Percentiles rank a stretch among this genome's conserved stretches.
Evolutionary conservation across 2,113 vertebrate species (phyloP).

Genomic region (Mormyrus iriodes): DNA sequence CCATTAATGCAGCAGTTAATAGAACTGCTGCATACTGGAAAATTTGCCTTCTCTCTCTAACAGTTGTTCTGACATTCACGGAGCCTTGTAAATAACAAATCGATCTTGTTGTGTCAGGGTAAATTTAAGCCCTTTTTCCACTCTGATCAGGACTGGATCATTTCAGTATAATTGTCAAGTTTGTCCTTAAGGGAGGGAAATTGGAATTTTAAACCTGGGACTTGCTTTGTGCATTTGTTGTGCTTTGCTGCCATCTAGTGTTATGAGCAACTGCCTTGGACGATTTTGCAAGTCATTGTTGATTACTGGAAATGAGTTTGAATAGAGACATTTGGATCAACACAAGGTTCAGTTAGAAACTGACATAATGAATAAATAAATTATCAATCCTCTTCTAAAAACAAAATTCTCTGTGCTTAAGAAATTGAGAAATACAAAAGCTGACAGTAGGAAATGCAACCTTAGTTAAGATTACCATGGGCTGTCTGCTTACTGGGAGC

Average conservation of each 20-base stretch:
- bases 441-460: neutral
- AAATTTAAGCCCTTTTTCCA: neutral
- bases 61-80: neutral
- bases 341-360: neutral
- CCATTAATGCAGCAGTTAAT: neutral
- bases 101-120: neutral
- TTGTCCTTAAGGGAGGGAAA: neutral
- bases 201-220: neutral
- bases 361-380: neutral
- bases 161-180: neutral
- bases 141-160: neutral
- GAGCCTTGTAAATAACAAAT: neutral
- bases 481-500: neutral
- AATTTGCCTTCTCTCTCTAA: constrained; percentile 7
- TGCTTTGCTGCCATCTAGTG: constrained; percentile 1
- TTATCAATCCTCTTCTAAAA: neutral
- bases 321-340: neutral
- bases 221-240: neutral
- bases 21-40: neutral
- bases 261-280: neutral
- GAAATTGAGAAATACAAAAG: neutral
- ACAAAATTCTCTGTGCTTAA: neutral
- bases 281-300: neutral
- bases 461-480: neutral
- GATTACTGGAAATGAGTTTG: neutral